Evolutionary conservation across 2,888 invertebrate species (phyloP).

Genomic region (Romanomermis culicivorax): DNA sequence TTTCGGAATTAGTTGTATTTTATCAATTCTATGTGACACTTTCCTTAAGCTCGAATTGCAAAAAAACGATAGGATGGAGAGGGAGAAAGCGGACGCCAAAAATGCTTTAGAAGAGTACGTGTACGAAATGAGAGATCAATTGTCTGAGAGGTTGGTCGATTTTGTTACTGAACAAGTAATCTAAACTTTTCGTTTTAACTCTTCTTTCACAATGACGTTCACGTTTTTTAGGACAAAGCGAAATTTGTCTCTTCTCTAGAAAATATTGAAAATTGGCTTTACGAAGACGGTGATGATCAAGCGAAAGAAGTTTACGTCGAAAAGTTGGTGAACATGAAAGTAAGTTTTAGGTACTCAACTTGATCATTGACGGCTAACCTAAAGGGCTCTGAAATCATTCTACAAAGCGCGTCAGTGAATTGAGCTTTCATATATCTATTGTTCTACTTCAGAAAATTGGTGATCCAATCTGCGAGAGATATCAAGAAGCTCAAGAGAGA

Average conservation of each 20-base stretch:
- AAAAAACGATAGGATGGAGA: conserved; percentile 63
- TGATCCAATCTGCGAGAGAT: conserved; percentile 65
- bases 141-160: conserved; percentile 49
- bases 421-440: neutral
- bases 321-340: conserved; percentile 36
- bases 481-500: conserved; percentile 55
- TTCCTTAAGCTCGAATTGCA: conserved; percentile 39
- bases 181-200: neutral
- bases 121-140: conserved; percentile 75
- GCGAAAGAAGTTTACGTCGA: conserved; percentile 47
- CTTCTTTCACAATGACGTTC: neutral
- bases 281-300: conserved; percentile 86
- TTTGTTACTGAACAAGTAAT: conserved; percentile 49
- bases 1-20: neutral
- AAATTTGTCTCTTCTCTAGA: conserved; percentile 41
- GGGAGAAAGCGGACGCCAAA: conserved; percentile 77
- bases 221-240: conserved; percentile 20
- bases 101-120: conserved; percentile 95
- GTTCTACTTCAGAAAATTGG: conserved; percentile 50
- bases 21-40: neutral
- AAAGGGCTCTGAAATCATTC: neutral
- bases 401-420: neutral
- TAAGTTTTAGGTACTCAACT: conserved; percentile 17
- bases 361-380: neutral
- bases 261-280: conserved; percentile 82